Base-by-base conservation (phyloP, 2,888 invertebrate species). In the Noctua janthe region DNA sequence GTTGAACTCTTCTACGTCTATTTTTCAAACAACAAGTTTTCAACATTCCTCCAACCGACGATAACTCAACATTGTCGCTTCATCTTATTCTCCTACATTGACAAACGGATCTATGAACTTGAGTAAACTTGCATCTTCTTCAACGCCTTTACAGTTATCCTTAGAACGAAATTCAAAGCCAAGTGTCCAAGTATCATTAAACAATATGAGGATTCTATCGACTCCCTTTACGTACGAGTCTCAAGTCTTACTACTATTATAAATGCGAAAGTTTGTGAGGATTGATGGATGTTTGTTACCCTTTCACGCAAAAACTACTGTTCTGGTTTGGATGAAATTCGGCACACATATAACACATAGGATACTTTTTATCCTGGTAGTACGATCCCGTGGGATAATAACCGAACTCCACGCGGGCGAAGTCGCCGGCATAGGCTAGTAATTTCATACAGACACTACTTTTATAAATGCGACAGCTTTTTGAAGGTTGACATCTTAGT, bases 141-240 rank as follows among this genome's bases (percentile, higher is more conserved):
- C 17, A 67, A 29, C 39, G 29, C 59, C 39, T 59, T 59, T 56
- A 43, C 15, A 70, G 43, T 35, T 59, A 71, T 62, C 67, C 15
- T 78, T 43, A 51, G 66, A 76, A 83, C 49, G 8, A 71, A 71
- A 72, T 76, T 74, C 39, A 47, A 83, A 49, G 23, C 74, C n/a
- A 76, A 80, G 72, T 69, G 62, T 69, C 56, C 82, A 72, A 47
- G 77, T 75, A 80, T 87, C 78, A 75, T 73, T 80, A 66, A 47
- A 69, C 51, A 82, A 72, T 73, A 35, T 70, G 71, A 74, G 74
- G 74, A 81, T 81, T 69, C 67, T 76, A 86, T 88, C 80, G 35
- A 56, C 64, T n/a, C 76, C 69, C 66, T 76, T 54, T 51, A 66
- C 71, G 72, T 66, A 66, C 59, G 39, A 80, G 67, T 67, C 47